These are phyloP conservation scores for Cherax quadricarinatus DNA, from an alignment of 1,140 invertebrate genomes.

Conservation along the genomic window DNA sequence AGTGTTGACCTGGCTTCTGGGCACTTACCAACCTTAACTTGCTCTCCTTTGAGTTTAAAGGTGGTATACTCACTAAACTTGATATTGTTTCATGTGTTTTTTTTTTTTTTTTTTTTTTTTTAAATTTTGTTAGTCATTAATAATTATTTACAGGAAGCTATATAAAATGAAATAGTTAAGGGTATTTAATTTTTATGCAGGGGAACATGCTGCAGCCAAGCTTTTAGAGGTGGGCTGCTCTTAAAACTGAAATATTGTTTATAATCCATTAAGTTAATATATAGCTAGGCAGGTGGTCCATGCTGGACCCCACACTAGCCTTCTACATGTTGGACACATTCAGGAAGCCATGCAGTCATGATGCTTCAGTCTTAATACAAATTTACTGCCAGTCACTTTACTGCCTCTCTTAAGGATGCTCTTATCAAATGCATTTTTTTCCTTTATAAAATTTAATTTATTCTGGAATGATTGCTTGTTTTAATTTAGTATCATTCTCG, in stretches of 20 bases:
- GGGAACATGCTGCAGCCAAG: not conserved
- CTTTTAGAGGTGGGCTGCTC: not conserved
- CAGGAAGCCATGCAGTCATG: constrained; percentile 5
- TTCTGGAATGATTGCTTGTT: constrained; percentile 41
- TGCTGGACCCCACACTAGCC: not conserved
- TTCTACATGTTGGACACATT: not conserved
- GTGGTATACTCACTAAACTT: not conserved
- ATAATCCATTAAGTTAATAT: not conserved
- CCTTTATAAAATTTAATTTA: constrained; percentile 15
- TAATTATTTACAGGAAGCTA: not conserved
- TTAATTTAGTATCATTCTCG: not conserved
- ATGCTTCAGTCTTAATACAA: not conserved
- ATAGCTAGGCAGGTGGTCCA: constrained; percentile 1
- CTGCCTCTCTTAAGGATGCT: constrained; percentile 31
- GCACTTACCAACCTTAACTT: not conserved
- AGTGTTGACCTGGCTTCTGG: not conserved
- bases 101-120: not conserved
- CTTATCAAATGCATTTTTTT: constrained; percentile 28
- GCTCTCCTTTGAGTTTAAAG: not conserved
- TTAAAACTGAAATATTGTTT: not conserved
- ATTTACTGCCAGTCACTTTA: not conserved
- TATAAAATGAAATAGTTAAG: too few species aligned
- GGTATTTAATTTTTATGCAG: not conserved
- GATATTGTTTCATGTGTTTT: not conserved
- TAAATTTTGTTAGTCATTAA: not conserved